These are phyloP conservation scores for Heliopora coerulea DNA, from an alignment of 92 coral and sea anemone species.

Conservation along the genomic window DNA sequence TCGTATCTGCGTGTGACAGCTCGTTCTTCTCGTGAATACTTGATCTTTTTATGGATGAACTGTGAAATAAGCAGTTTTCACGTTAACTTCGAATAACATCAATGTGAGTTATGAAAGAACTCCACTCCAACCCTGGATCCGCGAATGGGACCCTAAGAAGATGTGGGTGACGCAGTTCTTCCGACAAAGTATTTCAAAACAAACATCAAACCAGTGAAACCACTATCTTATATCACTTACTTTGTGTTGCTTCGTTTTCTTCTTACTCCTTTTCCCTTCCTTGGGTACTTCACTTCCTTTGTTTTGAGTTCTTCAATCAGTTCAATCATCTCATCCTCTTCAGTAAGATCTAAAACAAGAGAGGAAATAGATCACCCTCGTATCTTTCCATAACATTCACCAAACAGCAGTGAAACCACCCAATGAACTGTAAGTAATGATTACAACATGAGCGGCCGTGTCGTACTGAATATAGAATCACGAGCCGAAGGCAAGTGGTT, in stretches of 20 bases:
- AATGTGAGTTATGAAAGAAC: neutral
- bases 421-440: no score
- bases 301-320: conserved; percentile 72
- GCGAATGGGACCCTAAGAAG: no score
- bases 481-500: no score
- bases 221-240: no score
- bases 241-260: conserved; percentile 88
- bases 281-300: conserved; percentile 72
- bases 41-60: conserved; percentile 91
- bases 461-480: no score
- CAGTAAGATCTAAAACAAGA: conserved; percentile 65
- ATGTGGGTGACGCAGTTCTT: no score
- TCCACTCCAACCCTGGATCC: no score
- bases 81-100: neutral
- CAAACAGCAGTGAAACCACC: no score
- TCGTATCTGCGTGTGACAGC: conserved; percentile 89
- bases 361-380: neutral
- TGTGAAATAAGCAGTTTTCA: neutral
- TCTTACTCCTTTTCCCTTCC: conserved; percentile 66
- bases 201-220: no score
- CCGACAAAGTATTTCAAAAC: no score
- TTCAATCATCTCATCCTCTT: conserved; percentile 78
- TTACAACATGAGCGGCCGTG: no score
- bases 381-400: no score
- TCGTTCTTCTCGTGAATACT: conserved; percentile 92